Conservation (phyloP, 2,888 invertebrate genomes). For the Octodonta nipae region DNA sequence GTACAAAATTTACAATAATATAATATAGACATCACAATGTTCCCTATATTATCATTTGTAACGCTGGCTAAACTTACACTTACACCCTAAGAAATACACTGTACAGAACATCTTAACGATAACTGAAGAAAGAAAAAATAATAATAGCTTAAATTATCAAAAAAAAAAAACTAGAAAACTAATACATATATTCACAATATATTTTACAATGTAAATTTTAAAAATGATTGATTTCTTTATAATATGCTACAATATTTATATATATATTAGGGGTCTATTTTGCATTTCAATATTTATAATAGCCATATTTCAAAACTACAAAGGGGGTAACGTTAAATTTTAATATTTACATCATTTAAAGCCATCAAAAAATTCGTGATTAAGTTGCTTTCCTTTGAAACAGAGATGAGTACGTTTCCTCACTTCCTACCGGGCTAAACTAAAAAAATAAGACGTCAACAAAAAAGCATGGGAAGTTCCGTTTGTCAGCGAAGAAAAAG, state of each 20-base stretch:
- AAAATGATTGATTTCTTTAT: constrained; percentile 32
- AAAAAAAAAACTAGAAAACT: no score
- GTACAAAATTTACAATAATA: constrained; percentile 41
- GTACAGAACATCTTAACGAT: constrained; percentile 35
- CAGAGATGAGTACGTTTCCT: constrained; percentile 2
- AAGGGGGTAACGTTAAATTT: constrained; percentile 33
- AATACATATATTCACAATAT: constrained; percentile 37
- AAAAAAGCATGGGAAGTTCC: no score
- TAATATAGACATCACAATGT: constrained; percentile 41
- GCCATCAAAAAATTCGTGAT: constrained; percentile 20
- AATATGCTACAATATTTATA: constrained; percentile 33
- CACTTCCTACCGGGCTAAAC: neutral
- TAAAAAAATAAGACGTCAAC: no score
- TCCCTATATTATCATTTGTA: constrained; percentile 37
- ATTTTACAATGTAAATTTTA: constrained; percentile 36
- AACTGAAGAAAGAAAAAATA: constrained; percentile 23
- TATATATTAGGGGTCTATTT: constrained; percentile 33
- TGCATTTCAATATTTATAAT: constrained; percentile 27
- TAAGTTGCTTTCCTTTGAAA: constrained; percentile 14
- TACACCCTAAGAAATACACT: constrained; percentile 37
- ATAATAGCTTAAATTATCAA: constrained; percentile 29
- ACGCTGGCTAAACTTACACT: constrained; percentile 34
- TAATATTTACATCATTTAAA: constrained; percentile 23
- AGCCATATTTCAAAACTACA: constrained; percentile 34
- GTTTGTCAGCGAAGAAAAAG: constrained; percentile 12